These are phyloP conservation scores for Meta bourneti DNA, from an alignment of 2,888 invertebrate species.

Conservation along the genomic window DNA sequence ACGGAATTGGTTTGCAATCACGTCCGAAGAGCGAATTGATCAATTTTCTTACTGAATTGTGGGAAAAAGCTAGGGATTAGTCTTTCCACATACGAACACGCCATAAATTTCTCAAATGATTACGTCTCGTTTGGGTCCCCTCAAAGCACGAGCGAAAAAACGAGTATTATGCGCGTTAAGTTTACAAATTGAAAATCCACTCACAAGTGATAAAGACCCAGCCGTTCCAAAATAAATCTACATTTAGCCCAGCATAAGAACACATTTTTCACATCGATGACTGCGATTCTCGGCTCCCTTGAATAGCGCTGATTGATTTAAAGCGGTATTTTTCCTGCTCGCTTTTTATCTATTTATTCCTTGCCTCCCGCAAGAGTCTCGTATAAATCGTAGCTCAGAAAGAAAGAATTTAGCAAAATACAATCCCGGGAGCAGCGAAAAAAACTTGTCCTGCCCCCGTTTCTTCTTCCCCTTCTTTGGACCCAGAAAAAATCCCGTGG, in stretches of 20 bases:
- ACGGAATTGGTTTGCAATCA: no score
- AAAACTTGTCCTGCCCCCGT: constrained; percentile 13
- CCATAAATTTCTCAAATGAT: neutral
- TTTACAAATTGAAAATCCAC: constrained; percentile 43
- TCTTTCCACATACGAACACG: neutral
- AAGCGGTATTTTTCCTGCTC: constrained; percentile 39
- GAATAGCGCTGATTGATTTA: constrained; percentile 68
- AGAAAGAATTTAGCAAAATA: constrained; percentile 50
- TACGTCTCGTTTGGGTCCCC: neutral
- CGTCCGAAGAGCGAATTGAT: no score
- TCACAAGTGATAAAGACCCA: neutral
- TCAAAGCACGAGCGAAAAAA: neutral
- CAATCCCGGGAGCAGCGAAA: neutral
- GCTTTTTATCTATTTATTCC: constrained; percentile 8
- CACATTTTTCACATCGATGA: constrained; percentile 63
- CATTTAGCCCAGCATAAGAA: constrained; percentile 38
- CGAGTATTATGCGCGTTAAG: neutral
- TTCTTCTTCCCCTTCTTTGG: constrained; percentile 4
- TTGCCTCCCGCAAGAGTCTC: constrained; percentile 9
- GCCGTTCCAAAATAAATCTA: constrained; percentile 51
- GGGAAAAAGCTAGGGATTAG: neutral
- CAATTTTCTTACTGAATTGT: neutral
- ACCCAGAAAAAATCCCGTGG: constrained; percentile 4
- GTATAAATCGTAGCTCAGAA: constrained; percentile 52
- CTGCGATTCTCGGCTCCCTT: constrained; percentile 35